phyloP scores from a whole-genome alignment of 2,888 invertebrate genomes.

The Heliconius charithonia region DNA sequence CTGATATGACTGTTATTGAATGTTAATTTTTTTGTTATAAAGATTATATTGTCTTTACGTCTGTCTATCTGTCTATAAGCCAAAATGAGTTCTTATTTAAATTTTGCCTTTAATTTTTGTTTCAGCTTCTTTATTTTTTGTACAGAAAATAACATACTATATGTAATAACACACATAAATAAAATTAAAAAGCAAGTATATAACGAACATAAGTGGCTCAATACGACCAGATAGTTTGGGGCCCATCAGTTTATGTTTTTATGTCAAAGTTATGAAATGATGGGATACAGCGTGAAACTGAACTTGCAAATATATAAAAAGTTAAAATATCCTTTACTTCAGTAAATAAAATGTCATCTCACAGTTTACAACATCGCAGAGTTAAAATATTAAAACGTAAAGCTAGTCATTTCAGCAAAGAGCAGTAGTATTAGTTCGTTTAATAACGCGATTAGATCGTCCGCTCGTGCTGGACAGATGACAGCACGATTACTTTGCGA shows the following conservation, averaged over 20 bases:
- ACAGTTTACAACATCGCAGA: not conserved
- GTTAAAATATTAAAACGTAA: not conserved
- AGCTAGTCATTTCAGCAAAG: constrained; percentile 14
- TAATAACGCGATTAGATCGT: constrained; percentile 32
- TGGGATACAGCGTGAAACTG: no score
- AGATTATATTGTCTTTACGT: not conserved
- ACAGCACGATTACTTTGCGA: constrained; percentile 22
- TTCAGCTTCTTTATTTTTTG: not conserved
- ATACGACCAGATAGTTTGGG: constrained; percentile 7
- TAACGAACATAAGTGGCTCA: not conserved
- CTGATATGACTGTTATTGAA: constrained; percentile 37
- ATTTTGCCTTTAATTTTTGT: not conserved
- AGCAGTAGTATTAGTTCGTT: constrained; percentile 27
- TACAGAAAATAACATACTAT: not conserved
- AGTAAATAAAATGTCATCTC: not conserved
- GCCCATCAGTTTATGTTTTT: constrained; percentile 30
- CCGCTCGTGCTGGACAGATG: constrained; percentile 24
- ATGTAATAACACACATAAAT: not conserved
- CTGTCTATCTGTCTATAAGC: no score
- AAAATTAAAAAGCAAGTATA: not conserved
- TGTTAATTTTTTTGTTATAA: constrained; percentile 34
- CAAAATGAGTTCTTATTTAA: not conserved
- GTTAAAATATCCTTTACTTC: not conserved
- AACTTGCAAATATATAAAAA: not conserved
- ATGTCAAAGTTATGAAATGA: constrained; percentile 2